These are phyloP conservation scores for Actinia tenebrosa DNA, from an alignment of 64 coral and sea anemone species.

Conservation along the genomic window DNA sequence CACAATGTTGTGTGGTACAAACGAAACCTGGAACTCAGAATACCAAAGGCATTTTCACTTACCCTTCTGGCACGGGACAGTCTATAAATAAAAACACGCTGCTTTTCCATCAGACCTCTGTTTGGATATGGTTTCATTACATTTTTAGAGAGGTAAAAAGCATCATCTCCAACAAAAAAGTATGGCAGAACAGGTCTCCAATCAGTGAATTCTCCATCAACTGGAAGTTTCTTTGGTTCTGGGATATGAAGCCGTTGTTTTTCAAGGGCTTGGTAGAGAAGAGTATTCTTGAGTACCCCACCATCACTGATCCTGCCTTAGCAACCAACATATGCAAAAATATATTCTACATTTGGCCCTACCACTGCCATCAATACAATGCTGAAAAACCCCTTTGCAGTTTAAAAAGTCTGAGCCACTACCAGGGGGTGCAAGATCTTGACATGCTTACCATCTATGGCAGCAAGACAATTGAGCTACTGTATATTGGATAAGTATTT, in stretches of 20 bases:
- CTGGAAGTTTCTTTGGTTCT: background rate
- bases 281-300: conserved; percentile 30
- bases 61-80: background rate
- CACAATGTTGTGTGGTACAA: conserved; percentile 11
- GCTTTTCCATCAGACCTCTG: conserved; percentile 8
- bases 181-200: background rate
- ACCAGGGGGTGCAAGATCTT: conserved; percentile 22
- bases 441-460: conserved; percentile 43
- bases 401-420: conserved; percentile 53
- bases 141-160: background rate
- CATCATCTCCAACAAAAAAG: conserved; percentile 47
- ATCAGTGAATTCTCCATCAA: background rate
- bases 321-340: conserved; percentile 69
- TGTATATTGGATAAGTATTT: too few species aligned
- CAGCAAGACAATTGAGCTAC: conserved; percentile 43
- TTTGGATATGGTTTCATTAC: conserved; percentile 39
- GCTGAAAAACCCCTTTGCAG: conserved; percentile 46
- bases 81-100: conserved; percentile 4
- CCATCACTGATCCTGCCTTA: conserved; percentile 68
- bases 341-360: conserved; percentile 22
- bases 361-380: conserved; percentile 57
- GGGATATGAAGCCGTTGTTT: background rate
- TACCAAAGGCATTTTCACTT: conserved; percentile 17
- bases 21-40: conserved; percentile 26
- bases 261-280: conserved; percentile 13